Percentiles rank a stretch among this genome's conserved stretches.
phyloP scores from a whole-genome alignment of 1,140 invertebrate species.

The Drosophila jambulina region DNA sequence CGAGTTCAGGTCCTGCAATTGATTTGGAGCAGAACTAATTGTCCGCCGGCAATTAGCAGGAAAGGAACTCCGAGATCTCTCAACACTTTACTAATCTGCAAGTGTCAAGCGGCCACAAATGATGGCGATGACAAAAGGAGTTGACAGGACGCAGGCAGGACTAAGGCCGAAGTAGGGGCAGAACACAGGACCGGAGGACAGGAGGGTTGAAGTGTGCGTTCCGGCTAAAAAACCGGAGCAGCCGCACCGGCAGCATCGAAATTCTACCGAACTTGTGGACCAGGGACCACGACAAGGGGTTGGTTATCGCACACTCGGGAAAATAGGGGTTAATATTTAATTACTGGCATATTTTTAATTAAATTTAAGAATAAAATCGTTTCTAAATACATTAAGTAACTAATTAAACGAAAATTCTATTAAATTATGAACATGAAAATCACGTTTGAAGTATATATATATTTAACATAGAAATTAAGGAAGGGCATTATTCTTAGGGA shows the following conservation, averaged over 20 bases:
- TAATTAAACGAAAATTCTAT: background rate
- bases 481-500: too few relatives aligned
- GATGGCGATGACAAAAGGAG: conserved; percentile 67
- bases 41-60: conserved; percentile 74
- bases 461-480: background rate
- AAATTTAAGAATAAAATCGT: background rate
- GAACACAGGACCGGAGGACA: conserved; percentile 32
- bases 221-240: conserved; percentile 54
- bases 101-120: conserved; percentile 72
- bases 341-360: background rate
- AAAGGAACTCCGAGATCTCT: conserved; percentile 59
- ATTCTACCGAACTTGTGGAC: conserved; percentile 60
- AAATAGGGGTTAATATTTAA: conserved; percentile 5
- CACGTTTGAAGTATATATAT: background rate
- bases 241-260: conserved; percentile 65
- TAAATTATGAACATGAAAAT: background rate
- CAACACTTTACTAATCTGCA: conserved; percentile 83
- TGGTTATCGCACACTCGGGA: conserved; percentile 36
- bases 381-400: too few relatives aligned
- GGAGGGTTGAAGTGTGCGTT: conserved; percentile 80
- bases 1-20: conserved; percentile 17
- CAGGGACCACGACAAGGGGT: conserved; percentile 48
- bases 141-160: conserved; percentile 52
- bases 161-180: conserved; percentile 12
- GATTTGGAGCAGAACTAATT: conserved; percentile 79